Conservation (phyloP, 2,888 invertebrate genomes). For the Himalopsyche anomala region DNA sequence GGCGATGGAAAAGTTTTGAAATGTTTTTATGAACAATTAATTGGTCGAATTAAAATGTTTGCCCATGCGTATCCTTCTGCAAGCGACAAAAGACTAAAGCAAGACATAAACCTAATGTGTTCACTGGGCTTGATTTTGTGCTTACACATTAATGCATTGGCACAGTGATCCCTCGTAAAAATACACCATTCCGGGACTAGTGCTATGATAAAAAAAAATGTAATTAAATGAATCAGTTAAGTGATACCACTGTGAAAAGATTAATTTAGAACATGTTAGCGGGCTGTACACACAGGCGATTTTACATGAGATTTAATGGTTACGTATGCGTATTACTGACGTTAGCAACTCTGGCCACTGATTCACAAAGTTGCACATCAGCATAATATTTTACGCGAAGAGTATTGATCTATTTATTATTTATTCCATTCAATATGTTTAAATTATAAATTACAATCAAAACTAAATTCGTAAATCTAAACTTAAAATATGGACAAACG, state of each 20-base stretch:
- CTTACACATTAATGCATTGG: conserved; percentile 51
- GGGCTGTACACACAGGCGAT: too few relatives aligned
- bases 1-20: background rate
- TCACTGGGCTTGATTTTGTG: conserved; percentile 52
- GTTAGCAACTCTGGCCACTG: too few relatives aligned
- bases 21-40: background rate
- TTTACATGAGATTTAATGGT: too few relatives aligned
- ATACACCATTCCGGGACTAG: background rate
- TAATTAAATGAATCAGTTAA: background rate
- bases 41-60: background rate
- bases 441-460: too few relatives aligned
- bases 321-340: too few relatives aligned
- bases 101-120: conserved; percentile 47
- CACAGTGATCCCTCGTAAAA: background rate
- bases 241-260: background rate
- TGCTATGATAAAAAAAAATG: background rate
- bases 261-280: too few relatives aligned
- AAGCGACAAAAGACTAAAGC: conserved; percentile 52
- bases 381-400: too few relatives aligned
- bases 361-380: too few relatives aligned
- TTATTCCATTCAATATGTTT: too few relatives aligned
- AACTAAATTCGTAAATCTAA: too few relatives aligned
- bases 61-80: conserved; percentile 51
- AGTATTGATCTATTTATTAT: too few relatives aligned
- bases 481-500: too few relatives aligned